These are phyloP conservation scores for Serilophus lunatus DNA, from an alignment of 2,113 vertebrate genomes.

Conservation along the genomic window DNA sequence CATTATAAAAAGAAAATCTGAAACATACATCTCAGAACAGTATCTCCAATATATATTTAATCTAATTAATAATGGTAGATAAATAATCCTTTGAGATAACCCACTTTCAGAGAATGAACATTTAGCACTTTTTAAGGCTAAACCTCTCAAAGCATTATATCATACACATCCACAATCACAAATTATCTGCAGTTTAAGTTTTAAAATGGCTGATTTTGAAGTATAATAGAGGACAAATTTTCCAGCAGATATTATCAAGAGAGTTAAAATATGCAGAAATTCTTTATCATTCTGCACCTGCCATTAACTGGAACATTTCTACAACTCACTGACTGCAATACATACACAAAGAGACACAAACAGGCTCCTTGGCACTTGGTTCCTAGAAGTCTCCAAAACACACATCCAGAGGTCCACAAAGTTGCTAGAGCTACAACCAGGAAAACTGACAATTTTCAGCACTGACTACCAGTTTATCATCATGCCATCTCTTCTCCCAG, in stretches of 20 bases:
- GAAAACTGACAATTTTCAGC: not conserved
- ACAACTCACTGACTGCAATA: not conserved
- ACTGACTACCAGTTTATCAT: not conserved
- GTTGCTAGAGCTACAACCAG: not conserved
- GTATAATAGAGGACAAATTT: not conserved
- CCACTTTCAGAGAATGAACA: not conserved
- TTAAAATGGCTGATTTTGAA: not conserved
- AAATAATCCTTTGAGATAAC: not conserved
- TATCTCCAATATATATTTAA: not conserved
- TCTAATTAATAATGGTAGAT: not conserved
- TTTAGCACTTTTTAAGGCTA: not conserved
- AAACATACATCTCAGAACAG: not conserved
- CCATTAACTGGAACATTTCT: not conserved
- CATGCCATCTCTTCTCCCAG: not conserved
- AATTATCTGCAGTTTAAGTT: not conserved
- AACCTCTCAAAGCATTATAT: not conserved
- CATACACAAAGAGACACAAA: not conserved
- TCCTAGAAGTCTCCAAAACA: not conserved
- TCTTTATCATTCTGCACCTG: not conserved
- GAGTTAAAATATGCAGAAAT: not conserved
- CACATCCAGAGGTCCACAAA: not conserved
- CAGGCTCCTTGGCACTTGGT: not conserved
- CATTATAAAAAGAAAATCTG: not conserved
- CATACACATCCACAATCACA: not conserved
- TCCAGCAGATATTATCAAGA: not conserved